A percentile compares a stretch with the other conserved stretches of the same genome.
phyloP scores from a whole-genome alignment of 1,140 invertebrate genomes.

The Zelostemma sp. region DNA sequence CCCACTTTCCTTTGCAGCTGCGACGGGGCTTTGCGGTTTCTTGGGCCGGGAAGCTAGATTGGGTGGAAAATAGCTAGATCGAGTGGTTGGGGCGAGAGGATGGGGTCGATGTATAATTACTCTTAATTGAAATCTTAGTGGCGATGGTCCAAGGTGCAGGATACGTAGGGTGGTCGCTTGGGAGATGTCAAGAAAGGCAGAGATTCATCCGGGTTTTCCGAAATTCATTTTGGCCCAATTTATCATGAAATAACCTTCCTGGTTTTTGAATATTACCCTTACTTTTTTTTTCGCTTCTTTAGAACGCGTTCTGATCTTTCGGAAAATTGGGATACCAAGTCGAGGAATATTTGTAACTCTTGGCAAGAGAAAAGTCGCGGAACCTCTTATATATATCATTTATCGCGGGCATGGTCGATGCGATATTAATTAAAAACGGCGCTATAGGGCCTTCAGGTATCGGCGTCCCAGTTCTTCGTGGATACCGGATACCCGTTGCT shows the following conservation, averaged over 20 bases:
- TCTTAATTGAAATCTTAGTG: slow-evolving; percentile 67
- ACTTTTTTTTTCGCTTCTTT: too few relatives aligned
- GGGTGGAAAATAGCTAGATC: slow-evolving; percentile 23
- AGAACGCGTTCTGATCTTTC: too few relatives aligned
- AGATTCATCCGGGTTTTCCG: too few relatives aligned
- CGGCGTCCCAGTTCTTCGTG: slow-evolving; percentile 43
- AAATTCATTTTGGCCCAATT: too few relatives aligned
- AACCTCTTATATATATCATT: slow-evolving; percentile 35
- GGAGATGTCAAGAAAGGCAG: too few relatives aligned
- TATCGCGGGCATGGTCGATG: slow-evolving; percentile 29
- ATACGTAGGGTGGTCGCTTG: too few relatives aligned
- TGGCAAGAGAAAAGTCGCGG: slow-evolving; percentile 15
- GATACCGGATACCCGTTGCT: slow-evolving; percentile 39
- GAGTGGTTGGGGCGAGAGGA: slow-evolving; percentile 17
- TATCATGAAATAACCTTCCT: too few relatives aligned
- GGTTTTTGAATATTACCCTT: too few relatives aligned
- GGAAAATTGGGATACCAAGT: too few relatives aligned
- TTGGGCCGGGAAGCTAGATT: slow-evolving; percentile 17
- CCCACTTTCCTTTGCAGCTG: slow-evolving; percentile 48
- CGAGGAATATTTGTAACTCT: too few relatives aligned
- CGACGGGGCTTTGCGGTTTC: slow-evolving; percentile 41
- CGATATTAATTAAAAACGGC: slow-evolving; percentile 45
- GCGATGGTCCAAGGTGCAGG: slow-evolving; percentile 52
- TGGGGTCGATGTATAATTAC: slow-evolving; percentile 60
- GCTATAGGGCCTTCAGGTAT: slow-evolving; percentile 42